Evolutionary conservation across 2,888 invertebrate species (phyloP).

Genomic region (Drosophila histrio): DNA sequence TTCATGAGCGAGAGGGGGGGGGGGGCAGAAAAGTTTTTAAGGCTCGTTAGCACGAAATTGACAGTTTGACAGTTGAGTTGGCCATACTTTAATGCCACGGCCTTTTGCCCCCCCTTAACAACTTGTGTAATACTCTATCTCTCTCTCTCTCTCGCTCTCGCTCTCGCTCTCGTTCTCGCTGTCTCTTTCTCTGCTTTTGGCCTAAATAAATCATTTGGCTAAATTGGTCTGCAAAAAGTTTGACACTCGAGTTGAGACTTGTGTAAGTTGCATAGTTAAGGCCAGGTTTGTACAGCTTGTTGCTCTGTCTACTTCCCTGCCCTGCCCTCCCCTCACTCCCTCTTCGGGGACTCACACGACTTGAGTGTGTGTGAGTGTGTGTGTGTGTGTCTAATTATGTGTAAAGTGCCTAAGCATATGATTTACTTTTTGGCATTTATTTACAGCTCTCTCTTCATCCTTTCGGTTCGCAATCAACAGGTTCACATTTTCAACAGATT

Average conservation of each 20-base stretch:
- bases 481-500: conserved; percentile 31
- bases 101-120: conserved; percentile 45
- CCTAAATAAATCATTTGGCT: conserved; percentile 80
- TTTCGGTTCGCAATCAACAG: conserved; percentile 51
- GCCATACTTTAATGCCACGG: conserved; percentile 76
- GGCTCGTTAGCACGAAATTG: conserved; percentile 80
- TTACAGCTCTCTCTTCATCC: conserved; percentile 25
- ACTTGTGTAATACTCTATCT: conserved; percentile 3
- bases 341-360: not conserved
- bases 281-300: conserved; percentile 44
- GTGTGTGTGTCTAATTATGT: conserved; percentile 66
- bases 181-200: conserved; percentile 48
- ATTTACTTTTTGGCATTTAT: conserved; percentile 65
- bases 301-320: not conserved
- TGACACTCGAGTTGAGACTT: conserved; percentile 76
- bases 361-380: conserved; percentile 13
- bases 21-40: conserved; percentile 69
- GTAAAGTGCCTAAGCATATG: conserved; percentile 78
- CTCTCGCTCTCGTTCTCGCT: not conserved
- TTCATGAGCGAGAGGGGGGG: too few relatives aligned
- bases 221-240: conserved; percentile 79
- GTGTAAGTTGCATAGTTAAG: conserved; percentile 55
- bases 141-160: not conserved
- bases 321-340: not conserved
- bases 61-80: conserved; percentile 81